Evolutionary conservation across 2,888 invertebrate species (phyloP), one percentile per base, ranked within the genome.

Genomic region (Acanthococcus lagerstroemiae): DNA sequence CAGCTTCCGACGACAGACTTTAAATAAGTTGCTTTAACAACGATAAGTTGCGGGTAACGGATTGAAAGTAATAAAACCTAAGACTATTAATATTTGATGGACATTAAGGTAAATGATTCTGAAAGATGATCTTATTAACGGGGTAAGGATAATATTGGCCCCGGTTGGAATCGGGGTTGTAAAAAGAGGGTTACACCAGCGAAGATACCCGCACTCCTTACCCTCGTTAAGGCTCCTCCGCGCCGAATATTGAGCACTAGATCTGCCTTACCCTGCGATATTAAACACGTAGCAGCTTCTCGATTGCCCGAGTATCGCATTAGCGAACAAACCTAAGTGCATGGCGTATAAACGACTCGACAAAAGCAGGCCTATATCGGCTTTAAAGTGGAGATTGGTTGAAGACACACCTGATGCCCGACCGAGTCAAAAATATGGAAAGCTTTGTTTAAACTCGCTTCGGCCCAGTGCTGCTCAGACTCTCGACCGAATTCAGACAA

Each of bases 101-200:
- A 25, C 30, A 65, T 65, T 65, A 55, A 65, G 65, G 65, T 65
- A 65, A 65, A 65, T 65, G 65, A 65, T 52, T 65, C 65, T 55
- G 55, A 65, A 65, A 65, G 65, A 65, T 65, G 65, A 65, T 65
- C 65, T 65, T 65, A 55, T 65, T 65, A 65, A 61, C 52, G 37
- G 44, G 52, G 52, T 37, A 37, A 37, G 45, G 58, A 58, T 45
- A 37, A 37, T 37, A 37, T 37, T 37, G n/a, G 46, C 46, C 44
- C 45, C 45, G 45, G 58, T 46, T 58, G 26, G 58, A 58, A 58
- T 58, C 44, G 46, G 58, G 45, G 58, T 45, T 58, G 58, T 44
- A 58, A n/a, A 58, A 58, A 58, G 58, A 58, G 58, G 58, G 58
- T 58, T 58, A 46, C 45, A n/a, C n/a, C n/a, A n/a, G n/a, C 45